Evolutionary conservation across 2,888 invertebrate species (phyloP).

Genomic region (Altica lythri): DNA sequence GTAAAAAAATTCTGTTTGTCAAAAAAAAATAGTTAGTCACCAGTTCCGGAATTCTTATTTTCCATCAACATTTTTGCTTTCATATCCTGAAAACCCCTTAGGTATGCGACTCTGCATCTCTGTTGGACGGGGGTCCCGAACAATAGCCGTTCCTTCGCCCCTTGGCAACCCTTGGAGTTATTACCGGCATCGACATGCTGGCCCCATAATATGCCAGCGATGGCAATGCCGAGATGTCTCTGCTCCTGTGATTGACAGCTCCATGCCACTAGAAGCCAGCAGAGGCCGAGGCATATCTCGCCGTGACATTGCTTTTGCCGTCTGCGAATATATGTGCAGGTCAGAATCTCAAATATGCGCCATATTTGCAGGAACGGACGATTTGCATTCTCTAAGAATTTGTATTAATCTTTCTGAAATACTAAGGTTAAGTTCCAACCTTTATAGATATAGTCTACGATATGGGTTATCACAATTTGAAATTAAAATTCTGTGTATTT

Average conservation of each 20-base stretch:
- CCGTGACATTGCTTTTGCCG: slow-evolving; percentile 3
- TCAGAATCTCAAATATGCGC: not conserved
- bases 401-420: no score
- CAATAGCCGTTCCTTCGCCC: slow-evolving; percentile 39
- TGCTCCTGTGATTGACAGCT: slow-evolving; percentile 25
- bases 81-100: no score
- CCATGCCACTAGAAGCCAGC: slow-evolving; percentile 8
- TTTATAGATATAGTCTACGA: no score
- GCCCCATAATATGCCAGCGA: slow-evolving; percentile 26
- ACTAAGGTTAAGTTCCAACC: no score
- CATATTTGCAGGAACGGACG: not conserved
- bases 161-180: slow-evolving; percentile 29
- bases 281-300: slow-evolving; percentile 1
- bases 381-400: no score
- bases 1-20: no score
- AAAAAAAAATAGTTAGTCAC: no score
- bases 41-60: no score
- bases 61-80: no score
- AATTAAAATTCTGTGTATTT: no score
- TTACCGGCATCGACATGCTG: slow-evolving; percentile 32
- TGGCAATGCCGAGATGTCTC: slow-evolving; percentile 10
- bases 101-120: slow-evolving; percentile 2
- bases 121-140: slow-evolving; percentile 36
- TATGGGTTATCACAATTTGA: no score
- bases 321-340: not conserved